These are phyloP conservation scores for Tinea pellionella DNA, from an alignment of 2,888 invertebrate genomes.

Conservation along the genomic window DNA sequence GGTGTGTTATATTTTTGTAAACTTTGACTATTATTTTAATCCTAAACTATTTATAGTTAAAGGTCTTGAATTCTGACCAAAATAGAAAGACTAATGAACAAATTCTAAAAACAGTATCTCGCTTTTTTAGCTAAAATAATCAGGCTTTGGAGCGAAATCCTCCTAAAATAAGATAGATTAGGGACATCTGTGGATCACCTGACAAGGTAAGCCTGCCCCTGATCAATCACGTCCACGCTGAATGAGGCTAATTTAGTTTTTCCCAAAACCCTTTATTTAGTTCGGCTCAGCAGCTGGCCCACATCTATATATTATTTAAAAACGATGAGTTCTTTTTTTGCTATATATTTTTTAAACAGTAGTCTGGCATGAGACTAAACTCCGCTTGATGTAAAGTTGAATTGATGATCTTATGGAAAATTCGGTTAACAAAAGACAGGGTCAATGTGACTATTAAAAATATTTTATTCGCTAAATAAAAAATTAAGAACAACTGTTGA, in stretches of 20 bases:
- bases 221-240: constrained; percentile 27
- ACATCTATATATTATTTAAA: constrained; percentile 16
- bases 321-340: background rate
- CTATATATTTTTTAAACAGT: no score
- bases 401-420: no score
- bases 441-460: no score
- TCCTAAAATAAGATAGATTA: constrained; percentile 15
- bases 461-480: no score
- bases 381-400: no score
- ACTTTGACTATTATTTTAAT: no score
- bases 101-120: background rate
- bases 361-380: no score
- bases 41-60: no score
- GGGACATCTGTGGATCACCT: constrained; percentile 16
- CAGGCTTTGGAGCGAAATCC: background rate
- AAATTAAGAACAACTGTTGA: no score
- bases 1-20: no score
- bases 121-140: background rate
- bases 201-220: constrained; percentile 20
- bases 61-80: no score
- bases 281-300: constrained; percentile 16
- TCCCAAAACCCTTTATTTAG: constrained; percentile 19
- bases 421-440: no score
- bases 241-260: constrained; percentile 29
- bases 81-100: background rate